Conservation (phyloP, 1,140 invertebrate genomes). For the Eciton burchellii region DNA sequence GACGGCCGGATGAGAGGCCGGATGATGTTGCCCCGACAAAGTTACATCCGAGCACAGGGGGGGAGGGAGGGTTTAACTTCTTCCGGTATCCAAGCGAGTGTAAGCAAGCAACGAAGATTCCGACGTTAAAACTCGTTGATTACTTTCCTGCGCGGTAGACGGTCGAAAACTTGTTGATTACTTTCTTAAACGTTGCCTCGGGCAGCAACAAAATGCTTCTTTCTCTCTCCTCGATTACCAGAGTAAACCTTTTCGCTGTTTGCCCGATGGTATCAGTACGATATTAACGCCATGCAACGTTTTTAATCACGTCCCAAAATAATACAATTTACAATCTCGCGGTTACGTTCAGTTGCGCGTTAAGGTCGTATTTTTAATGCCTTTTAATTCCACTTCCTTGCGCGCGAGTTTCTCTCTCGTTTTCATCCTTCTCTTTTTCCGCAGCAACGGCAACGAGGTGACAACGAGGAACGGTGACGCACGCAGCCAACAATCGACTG, state of each 20-base stretch:
- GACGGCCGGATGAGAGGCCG: too few relatives aligned
- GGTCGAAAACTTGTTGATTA: conserved; percentile 56
- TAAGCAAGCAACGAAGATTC: conserved; percentile 32
- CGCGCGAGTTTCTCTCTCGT: conserved; percentile 6
- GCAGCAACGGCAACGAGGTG: conserved; percentile 81
- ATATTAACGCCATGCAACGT: background rate
- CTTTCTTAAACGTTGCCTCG: conserved; percentile 34
- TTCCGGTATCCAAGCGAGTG: conserved; percentile 27
- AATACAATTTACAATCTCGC: background rate
- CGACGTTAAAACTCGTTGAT: conserved; percentile 38
- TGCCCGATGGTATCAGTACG: background rate
- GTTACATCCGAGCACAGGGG: conserved; percentile 3
- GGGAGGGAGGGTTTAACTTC: background rate
- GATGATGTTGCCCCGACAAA: conserved; percentile 14
- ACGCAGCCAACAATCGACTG: conserved; percentile 61
- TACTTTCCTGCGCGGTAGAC: conserved; percentile 39
- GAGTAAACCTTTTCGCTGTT: background rate
- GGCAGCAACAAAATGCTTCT: conserved; percentile 7
- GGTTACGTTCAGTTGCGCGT: background rate
- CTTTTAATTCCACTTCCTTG: background rate
- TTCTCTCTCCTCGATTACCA: background rate
- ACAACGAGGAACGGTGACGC: conserved; percentile 71
- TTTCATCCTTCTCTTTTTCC: conserved; percentile 50
- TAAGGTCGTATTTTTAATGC: too few relatives aligned
- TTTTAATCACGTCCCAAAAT: conserved; percentile 13